Base-by-base conservation (phyloP, 2,113 vertebrate genomes). In the Vidua macroura region DNA sequence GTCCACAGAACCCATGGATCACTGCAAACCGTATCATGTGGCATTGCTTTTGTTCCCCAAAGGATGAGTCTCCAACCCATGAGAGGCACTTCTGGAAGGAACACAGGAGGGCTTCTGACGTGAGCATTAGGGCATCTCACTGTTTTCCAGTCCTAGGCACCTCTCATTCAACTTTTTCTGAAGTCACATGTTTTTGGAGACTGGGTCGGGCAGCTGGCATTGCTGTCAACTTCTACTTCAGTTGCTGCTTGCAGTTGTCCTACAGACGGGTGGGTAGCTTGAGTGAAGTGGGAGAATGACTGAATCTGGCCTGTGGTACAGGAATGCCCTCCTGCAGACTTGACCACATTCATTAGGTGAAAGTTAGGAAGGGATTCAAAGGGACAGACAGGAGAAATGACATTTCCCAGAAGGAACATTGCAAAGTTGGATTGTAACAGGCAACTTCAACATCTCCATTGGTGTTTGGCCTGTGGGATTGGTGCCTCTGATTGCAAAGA, bases 401-500 rank as follows among this genome's bases (percentile, higher is more conserved):
- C 48, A 83, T 83, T 88, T 12, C 28, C 39, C 51, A 64, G 41
- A 51, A 77, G n/a, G 39, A 39, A 20, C 25, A 11, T n/a, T 62
- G 25, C 20, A 62, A 69, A 19, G 23, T 8, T 0, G 0, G 44
- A 12, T 44, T 56, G 43, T 35, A 37, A 10, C 19, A 41, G 33
- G 33, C 20, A 60, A 11, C 52, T 81, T 72, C 86, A 83, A n/a
- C 27, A 15, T n/a, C 59, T 55, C 67, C 21, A 8, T 0, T 1
- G 1, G 5, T 53, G 72, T 51, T 77, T 1, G 2, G 31, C 44
- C 72, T 70, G 43, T 41, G 67, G 64, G 53, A 46, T 53, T 62
- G 44, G 76, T 58, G 66, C 49, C 66, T 66, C 53, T 68, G 18
- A 19, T 51, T 76, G 48, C 51, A 92, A 13, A 1, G 2, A 86